Conservation (phyloP, 2,113 vertebrate species). For the Marcusenius ussheri region DNA sequence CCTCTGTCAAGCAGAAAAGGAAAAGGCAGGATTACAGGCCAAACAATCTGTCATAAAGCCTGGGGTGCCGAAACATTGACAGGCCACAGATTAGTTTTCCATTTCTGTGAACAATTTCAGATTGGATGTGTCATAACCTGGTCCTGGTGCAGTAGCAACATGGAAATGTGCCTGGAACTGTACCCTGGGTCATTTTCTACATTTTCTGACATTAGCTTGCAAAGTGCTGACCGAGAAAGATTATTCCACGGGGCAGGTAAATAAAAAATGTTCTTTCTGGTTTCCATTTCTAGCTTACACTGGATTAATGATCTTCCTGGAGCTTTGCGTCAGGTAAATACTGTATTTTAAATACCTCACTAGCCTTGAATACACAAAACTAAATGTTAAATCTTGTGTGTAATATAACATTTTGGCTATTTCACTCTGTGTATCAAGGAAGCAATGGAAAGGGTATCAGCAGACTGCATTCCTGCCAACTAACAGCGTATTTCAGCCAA, state of each 20-base stretch:
- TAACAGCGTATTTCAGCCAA: background rate
- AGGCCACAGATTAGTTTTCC: conserved; percentile 4
- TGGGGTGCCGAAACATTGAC: background rate
- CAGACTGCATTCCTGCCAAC: background rate
- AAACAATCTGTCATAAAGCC: conserved; percentile 12
- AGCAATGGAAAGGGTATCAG: background rate
- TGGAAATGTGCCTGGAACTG: background rate
- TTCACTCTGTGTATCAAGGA: background rate
- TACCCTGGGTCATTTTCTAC: background rate
- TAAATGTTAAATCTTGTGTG: background rate
- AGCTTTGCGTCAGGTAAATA: conserved; percentile 78
- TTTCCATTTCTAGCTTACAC: conserved; percentile 74
- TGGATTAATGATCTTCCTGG: conserved; percentile 94
- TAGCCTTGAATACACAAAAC: background rate
- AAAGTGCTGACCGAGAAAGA: background rate
- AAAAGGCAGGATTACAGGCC: background rate
- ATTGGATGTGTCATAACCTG: background rate
- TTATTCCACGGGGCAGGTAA: background rate
- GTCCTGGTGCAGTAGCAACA: background rate
- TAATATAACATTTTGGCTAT: background rate
- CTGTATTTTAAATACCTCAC: background rate
- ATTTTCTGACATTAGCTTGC: background rate
- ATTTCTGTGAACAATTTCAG: background rate
- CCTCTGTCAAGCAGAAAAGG: background rate
- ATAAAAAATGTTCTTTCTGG: conserved; percentile 12